These are phyloP conservation scores for Crossocerus cetratus DNA, from an alignment of 2,888 invertebrate species.

Conservation along the genomic window DNA sequence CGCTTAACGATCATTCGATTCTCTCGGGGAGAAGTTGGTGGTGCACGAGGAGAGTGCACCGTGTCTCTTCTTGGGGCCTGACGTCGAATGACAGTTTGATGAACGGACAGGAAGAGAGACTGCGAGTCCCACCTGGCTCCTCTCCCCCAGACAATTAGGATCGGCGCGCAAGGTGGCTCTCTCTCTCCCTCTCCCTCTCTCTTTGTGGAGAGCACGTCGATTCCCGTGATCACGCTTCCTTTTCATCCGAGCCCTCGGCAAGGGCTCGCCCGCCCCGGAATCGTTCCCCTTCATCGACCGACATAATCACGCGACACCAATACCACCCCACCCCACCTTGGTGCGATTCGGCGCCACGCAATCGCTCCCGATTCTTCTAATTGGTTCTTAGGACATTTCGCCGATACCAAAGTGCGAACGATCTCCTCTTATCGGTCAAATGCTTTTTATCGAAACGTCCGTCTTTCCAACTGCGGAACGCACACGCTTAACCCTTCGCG, in stretches of 20 bases:
- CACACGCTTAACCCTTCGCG: too few species aligned
- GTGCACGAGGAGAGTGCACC: slow-evolving; percentile 29
- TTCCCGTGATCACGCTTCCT: slow-evolving; percentile 48
- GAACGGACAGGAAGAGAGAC: slow-evolving; percentile 64
- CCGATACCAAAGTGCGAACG: too few species aligned
- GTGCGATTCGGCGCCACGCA: too few species aligned
- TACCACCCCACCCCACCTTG: too few species aligned
- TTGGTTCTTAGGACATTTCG: too few species aligned
- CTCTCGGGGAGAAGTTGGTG: slow-evolving; percentile 48
- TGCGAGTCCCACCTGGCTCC: slow-evolving; percentile 61
- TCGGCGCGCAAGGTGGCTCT: slow-evolving; percentile 60
- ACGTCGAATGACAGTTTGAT: slow-evolving; percentile 64
- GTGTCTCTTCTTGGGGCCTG: slow-evolving; percentile 48
- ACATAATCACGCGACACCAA: too few species aligned
- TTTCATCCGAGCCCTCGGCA: slow-evolving; percentile 33
- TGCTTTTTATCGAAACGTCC: too few species aligned
- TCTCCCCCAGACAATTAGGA: slow-evolving; percentile 57
- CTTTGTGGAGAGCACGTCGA: slow-evolving; percentile 48
- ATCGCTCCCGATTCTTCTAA: too few species aligned
- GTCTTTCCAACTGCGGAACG: too few species aligned
- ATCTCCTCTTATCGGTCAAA: too few species aligned
- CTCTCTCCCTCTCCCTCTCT: slow-evolving; percentile 51
- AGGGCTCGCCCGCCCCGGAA: too few species aligned
- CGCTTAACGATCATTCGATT: slow-evolving; percentile 58
- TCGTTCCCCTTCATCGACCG: too few species aligned